phyloP scores from a whole-genome alignment of 2,888 invertebrate genomes.

The Biston betularia region DNA sequence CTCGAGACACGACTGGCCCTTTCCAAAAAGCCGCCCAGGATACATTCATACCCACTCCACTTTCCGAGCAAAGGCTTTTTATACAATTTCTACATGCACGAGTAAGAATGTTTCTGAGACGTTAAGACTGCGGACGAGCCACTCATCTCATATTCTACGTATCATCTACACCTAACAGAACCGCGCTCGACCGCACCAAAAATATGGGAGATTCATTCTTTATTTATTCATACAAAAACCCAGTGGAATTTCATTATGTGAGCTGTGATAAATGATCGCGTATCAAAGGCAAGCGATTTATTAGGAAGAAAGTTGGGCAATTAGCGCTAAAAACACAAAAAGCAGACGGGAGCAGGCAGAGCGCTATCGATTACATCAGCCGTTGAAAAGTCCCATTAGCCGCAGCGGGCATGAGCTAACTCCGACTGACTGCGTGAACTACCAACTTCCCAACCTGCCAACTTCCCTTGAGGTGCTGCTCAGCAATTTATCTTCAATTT shows the following conservation, averaged over 20 bases:
- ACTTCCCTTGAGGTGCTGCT: slow-evolving; percentile 33
- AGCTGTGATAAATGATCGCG: slow-evolving; percentile 61
- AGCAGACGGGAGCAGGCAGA: slow-evolving; percentile 59
- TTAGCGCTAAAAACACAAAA: slow-evolving; percentile 73
- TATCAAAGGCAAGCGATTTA: slow-evolving; percentile 68
- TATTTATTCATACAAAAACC: slow-evolving; percentile 52
- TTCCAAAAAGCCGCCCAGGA: slow-evolving; percentile 54
- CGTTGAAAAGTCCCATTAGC: slow-evolving; percentile 70
- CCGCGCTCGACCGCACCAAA: slow-evolving; percentile 38
- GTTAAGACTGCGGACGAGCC: slow-evolving; percentile 33
- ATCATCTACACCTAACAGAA: slow-evolving; percentile 46
- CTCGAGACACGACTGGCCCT: slow-evolving; percentile 56
- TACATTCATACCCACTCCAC: slow-evolving; percentile 61
- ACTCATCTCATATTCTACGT: slow-evolving; percentile 49
- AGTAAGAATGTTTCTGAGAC: slow-evolving; percentile 54
- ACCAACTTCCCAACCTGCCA: slow-evolving; percentile 21
- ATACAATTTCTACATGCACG: slow-evolving; percentile 56
- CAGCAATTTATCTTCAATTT: slow-evolving; percentile 37
- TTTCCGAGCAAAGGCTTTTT: slow-evolving; percentile 60
- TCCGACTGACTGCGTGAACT: slow-evolving; percentile 18
- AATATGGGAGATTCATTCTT: slow-evolving; percentile 47
- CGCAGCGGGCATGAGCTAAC: slow-evolving; percentile 49
- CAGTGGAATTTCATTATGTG: slow-evolving; percentile 51
- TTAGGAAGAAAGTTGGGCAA: slow-evolving; percentile 70
- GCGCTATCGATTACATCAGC: slow-evolving; percentile 69